These are phyloP conservation scores for Papilio polyxenes DNA, from an alignment of 1,140 invertebrate genomes.

Conservation along the genomic window DNA sequence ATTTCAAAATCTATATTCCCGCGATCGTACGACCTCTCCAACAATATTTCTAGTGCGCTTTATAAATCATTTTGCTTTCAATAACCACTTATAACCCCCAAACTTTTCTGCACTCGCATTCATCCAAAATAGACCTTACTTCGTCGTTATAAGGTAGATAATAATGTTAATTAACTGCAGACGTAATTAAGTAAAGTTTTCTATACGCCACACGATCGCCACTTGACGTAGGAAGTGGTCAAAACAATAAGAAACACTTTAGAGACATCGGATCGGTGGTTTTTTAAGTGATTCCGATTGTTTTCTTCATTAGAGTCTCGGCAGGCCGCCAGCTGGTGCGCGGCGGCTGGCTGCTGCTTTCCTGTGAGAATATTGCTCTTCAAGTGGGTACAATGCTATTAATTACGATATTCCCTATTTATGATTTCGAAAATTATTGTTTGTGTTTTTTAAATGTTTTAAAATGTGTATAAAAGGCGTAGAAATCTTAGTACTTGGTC, in stretches of 20 bases:
- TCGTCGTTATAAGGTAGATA: conserved; percentile 34
- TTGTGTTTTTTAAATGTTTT: neutral
- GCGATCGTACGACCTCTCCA: conserved; percentile 48
- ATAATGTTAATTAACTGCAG: neutral
- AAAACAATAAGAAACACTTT: conserved; percentile 73
- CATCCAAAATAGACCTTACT: conserved; percentile 44
- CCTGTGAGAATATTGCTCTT: conserved; percentile 70
- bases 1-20: conserved; percentile 52
- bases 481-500: neutral
- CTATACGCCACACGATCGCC: conserved; percentile 62
- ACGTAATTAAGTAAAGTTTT: conserved; percentile 44
- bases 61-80: conserved; percentile 70
- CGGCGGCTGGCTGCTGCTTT: conserved; percentile 53
- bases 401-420: conserved; percentile 10
- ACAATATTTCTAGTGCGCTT: conserved; percentile 54
- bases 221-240: conserved; percentile 69
- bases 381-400: conserved; percentile 39
- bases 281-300: conserved; percentile 64
- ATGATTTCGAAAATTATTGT: neutral
- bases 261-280: conserved; percentile 65
- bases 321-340: conserved; percentile 51
- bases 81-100: conserved; percentile 65
- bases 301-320: conserved; percentile 62
- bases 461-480: neutral
- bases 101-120: conserved; percentile 24